Conservation (phyloP, 2,797 vertebrate genomes). For the Pseudochromis fuscus region DNA sequence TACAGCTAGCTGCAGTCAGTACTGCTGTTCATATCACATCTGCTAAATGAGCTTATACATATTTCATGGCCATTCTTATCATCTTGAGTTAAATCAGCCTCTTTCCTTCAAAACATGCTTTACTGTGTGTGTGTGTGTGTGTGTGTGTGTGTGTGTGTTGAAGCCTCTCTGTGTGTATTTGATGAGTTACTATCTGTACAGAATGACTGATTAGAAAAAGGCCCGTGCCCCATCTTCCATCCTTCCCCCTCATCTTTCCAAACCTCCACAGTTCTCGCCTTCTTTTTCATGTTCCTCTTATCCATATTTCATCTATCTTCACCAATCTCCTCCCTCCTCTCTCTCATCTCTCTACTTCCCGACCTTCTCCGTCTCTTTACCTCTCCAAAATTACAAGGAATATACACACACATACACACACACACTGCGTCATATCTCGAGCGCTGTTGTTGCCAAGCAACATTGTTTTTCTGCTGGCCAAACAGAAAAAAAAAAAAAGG, state of each 20-base stretch:
- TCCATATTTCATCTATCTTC: constrained; percentile 18
- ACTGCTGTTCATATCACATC: constrained; percentile 58
- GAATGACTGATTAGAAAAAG: constrained; percentile 47
- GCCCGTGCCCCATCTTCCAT: constrained; percentile 1
- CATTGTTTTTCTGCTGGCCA: constrained; percentile 70
- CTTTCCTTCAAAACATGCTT: constrained; percentile 45
- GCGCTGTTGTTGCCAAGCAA: constrained; percentile 77
- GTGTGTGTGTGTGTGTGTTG: constrained; percentile 11
- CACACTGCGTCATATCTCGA: constrained; percentile 33
- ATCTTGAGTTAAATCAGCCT: constrained; percentile 57
- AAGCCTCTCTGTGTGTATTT: constrained; percentile 4
- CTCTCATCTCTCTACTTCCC: neutral
- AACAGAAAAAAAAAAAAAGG: constrained; percentile 56
- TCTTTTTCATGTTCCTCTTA: constrained; percentile 5
- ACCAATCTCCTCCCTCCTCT: neutral
- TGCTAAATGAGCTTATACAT: constrained; percentile 66
- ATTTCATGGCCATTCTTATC: constrained; percentile 61
- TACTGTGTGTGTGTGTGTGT: no score
- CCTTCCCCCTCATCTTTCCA: constrained; percentile 11
- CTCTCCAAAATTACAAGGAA: constrained; percentile 27
- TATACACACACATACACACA: constrained; percentile 42
- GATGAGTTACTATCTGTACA: constrained; percentile 17
- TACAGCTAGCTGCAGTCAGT: constrained; percentile 31
- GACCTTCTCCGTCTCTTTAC: constrained; percentile 23
- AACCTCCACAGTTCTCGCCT: neutral